These are phyloP conservation scores for Proterorhinus semilunaris DNA, from an alignment of 2,113 vertebrate genomes.

Conservation along the genomic window DNA sequence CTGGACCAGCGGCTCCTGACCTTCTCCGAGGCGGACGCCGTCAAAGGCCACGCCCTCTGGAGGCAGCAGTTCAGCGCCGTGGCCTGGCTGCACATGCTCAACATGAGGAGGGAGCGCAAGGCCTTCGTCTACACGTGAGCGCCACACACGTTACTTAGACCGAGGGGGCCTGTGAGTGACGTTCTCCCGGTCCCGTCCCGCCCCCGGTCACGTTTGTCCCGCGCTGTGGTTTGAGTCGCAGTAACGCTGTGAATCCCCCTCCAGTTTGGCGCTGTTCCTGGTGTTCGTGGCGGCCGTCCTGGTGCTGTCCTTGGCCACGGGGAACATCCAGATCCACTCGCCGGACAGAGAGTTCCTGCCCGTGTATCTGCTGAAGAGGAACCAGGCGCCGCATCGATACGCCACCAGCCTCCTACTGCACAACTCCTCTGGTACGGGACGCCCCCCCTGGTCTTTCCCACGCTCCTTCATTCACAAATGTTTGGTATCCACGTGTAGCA, in stretches of 20 bases:
- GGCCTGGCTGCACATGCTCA: conserved; percentile 89
- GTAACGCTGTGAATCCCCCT: neutral
- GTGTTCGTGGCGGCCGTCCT: conserved; percentile 86
- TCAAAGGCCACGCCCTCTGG: conserved; percentile 83
- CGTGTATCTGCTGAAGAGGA: conserved; percentile 84
- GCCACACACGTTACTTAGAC: neutral
- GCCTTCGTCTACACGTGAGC: conserved; percentile 79
- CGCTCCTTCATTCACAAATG: too few species aligned
- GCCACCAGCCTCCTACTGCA: conserved; percentile 86
- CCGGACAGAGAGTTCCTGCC: conserved; percentile 83
- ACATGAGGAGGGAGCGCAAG: conserved; percentile 86
- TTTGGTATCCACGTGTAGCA: too few species aligned
- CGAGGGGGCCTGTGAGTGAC: too few species aligned
- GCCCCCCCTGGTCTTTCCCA: too few species aligned
- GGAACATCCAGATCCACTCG: conserved; percentile 86
- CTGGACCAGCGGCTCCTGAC: conserved; percentile 87
- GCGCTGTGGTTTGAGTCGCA: too few species aligned
- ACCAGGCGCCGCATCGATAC: conserved; percentile 80
- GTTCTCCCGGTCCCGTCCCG: too few species aligned
- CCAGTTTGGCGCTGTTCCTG: conserved; percentile 86
- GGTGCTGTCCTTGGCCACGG: conserved; percentile 84
- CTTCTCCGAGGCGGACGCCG: conserved; percentile 76
- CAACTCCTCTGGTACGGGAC: conserved; percentile 85
- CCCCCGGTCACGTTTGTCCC: too few species aligned
- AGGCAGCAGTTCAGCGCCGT: conserved; percentile 87